Evolutionary conservation across 2,797 vertebrate species (phyloP), one percentile per base, ranked within the genome.

Genomic region (Oceanodroma leucorhoa): DNA sequence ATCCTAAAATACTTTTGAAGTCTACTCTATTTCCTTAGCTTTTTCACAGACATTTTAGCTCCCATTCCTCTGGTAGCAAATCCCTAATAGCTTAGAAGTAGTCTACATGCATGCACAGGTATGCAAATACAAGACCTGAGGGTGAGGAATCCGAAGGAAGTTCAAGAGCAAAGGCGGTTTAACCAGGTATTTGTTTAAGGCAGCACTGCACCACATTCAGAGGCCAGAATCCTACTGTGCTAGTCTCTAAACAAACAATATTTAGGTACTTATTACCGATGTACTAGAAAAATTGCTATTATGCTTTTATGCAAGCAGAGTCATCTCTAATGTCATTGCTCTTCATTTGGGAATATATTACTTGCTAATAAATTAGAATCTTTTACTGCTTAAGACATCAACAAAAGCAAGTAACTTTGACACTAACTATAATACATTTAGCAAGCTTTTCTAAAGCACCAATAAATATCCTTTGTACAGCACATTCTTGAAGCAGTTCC

Each of bases 61-160:
- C 57, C 51, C 22, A 9, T 38, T 88, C 69, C 73, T 69, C 32
- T 12, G 55, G 24, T 26, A 90, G 14, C 55, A 90, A 77, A 78
- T 43, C 83, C 76, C 12, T 46, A 86, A 62, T 5, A 77, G 58
- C 86, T 55, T 38, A 55, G 14, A 46, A 58, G 9, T 2, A 86
- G 51, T 26, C 46, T 38, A 34, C 65, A 21, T 46, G 85, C 30
- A 83, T 6, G 36, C 70, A 82, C 46, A 48, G 36, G 70, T 67
- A 90, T 51, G 73, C 54, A 96, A 94, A 93, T 27, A 66, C 41
- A 55, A 51, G 66, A 87, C 93, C 77, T 50, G 32, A 95, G 77
- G 70, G 80, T 65, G 51, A 89, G 64, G 58, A 96, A 95, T 84
- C 51, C 66, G 43, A 62, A 76, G 75, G 71, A 95, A 94, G 51